Conservation (phyloP, 2,888 invertebrate species). For the Zaprionus obscuricornis region DNA sequence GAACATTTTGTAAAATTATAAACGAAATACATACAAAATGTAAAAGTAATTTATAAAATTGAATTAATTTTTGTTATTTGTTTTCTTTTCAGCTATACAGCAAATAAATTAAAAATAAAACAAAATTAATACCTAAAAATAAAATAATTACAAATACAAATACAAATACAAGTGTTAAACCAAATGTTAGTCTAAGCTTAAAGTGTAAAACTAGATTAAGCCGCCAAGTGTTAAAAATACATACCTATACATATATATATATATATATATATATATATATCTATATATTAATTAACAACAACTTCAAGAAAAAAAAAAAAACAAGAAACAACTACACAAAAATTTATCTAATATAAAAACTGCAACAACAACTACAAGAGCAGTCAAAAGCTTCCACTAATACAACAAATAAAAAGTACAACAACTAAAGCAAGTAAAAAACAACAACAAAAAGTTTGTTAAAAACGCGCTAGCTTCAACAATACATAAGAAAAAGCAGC, state of each 20-base stretch:
- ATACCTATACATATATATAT: neutral
- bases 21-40: neutral
- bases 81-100: slow-evolving; percentile 64
- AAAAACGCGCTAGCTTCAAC: no score
- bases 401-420: slow-evolving; percentile 24
- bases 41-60: neutral
- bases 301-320: slow-evolving; percentile 9
- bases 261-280: neutral
- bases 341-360: slow-evolving; percentile 3
- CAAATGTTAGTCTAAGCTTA: slow-evolving; percentile 73
- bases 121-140: no score
- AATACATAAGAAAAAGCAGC: neutral
- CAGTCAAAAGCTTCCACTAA: slow-evolving; percentile 44
- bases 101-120: slow-evolving; percentile 24
- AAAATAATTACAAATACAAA: slow-evolving; percentile 20
- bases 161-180: slow-evolving; percentile 64
- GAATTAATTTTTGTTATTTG: slow-evolving; percentile 51
- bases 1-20: neutral
- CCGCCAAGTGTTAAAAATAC: slow-evolving; percentile 46
- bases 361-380: slow-evolving; percentile 10
- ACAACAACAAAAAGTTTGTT: slow-evolving; percentile 7
- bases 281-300: slow-evolving; percentile 3
- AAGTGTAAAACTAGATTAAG: slow-evolving; percentile 73
- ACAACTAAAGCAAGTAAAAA: neutral
- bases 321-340: slow-evolving; percentile 3